Evolutionary conservation across 2,797 vertebrate species (phyloP).

Genomic region (Phyllotis vaccarum): DNA sequence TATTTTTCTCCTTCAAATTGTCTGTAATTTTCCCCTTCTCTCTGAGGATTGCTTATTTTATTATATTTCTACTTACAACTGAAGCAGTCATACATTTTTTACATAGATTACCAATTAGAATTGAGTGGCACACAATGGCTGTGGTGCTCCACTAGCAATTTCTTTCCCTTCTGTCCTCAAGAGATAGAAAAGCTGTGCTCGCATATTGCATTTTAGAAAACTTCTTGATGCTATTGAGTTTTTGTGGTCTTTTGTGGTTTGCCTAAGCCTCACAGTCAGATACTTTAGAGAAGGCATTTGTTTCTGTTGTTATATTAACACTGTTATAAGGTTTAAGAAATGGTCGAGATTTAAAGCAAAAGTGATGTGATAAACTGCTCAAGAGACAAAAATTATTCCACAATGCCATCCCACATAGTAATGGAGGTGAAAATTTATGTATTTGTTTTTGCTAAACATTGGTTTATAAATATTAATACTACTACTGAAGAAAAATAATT

Average conservation of each 20-base stretch:
- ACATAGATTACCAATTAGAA: constrained; percentile 63
- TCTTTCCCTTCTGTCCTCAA: constrained; percentile 64
- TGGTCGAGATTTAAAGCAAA: constrained; percentile 66
- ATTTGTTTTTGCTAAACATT: background rate
- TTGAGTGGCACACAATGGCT: constrained; percentile 44
- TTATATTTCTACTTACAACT: constrained; percentile 51
- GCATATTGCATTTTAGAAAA: constrained; percentile 68
- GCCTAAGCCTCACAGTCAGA: constrained; percentile 46
- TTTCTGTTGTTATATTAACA: constrained; percentile 44
- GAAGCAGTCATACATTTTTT: constrained; percentile 47
- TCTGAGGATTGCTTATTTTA: constrained; percentile 47
- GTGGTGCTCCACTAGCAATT: constrained; percentile 51
- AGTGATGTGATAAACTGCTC: background rate
- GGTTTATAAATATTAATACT: background rate
- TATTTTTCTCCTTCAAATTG: constrained; percentile 30
- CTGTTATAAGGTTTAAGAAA: constrained; percentile 70
- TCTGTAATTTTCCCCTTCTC: constrained; percentile 61
- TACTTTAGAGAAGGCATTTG: constrained; percentile 52
- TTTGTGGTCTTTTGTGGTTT: constrained; percentile 41
- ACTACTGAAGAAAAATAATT: constrained; percentile 13
- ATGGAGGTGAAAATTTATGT: background rate
- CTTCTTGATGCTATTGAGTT: constrained; percentile 45
- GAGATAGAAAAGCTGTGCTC: constrained; percentile 37
- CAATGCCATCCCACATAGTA: constrained; percentile 28
- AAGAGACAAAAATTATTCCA: background rate